These are phyloP conservation scores for Zingel zingel DNA, from an alignment of 2,113 vertebrate species.

Conservation along the genomic window DNA sequence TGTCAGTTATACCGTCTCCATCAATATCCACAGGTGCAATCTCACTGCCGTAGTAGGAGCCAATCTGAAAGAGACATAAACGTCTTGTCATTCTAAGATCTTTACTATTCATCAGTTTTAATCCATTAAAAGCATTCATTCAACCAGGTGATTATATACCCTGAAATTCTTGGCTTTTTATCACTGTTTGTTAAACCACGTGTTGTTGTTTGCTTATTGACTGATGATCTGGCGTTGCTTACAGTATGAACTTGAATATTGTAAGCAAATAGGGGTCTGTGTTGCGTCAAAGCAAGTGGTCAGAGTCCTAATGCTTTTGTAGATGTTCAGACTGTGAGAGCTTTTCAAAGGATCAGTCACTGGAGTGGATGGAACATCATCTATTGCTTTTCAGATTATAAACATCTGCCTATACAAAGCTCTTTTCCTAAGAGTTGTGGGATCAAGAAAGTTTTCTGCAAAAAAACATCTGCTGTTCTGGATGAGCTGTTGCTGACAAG, in stretches of 20 bases:
- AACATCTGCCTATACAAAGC: slow-evolving; percentile 71
- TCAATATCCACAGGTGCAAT: slow-evolving; percentile 91
- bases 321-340: slow-evolving; percentile 50
- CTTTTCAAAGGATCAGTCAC: slow-evolving; percentile 31
- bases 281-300: slow-evolving; percentile 33
- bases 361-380: slow-evolving; percentile 46
- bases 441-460: slow-evolving; percentile 40
- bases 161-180: not conserved
- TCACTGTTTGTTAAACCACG: not conserved
- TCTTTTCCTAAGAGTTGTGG: slow-evolving; percentile 21
- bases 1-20: slow-evolving; percentile 89
- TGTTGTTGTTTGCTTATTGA: slow-evolving; percentile 28
- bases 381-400: slow-evolving; percentile 55
- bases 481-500: slow-evolving; percentile 64
- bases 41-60: slow-evolving; percentile 97
- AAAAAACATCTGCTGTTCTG: slow-evolving; percentile 63
- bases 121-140: not conserved
- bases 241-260: slow-evolving; percentile 50
- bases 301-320: slow-evolving; percentile 60
- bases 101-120: not conserved
- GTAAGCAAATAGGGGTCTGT: slow-evolving; percentile 56
- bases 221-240: slow-evolving; percentile 29
- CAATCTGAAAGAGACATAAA: slow-evolving; percentile 86
- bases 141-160: not conserved
- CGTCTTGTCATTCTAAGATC: not conserved